Percentiles rank a stretch among this genome's conserved stretches.
Evolutionary conservation across 2,113 vertebrate genomes (phyloP).

Genomic region (Copsychus sechellarum): DNA sequence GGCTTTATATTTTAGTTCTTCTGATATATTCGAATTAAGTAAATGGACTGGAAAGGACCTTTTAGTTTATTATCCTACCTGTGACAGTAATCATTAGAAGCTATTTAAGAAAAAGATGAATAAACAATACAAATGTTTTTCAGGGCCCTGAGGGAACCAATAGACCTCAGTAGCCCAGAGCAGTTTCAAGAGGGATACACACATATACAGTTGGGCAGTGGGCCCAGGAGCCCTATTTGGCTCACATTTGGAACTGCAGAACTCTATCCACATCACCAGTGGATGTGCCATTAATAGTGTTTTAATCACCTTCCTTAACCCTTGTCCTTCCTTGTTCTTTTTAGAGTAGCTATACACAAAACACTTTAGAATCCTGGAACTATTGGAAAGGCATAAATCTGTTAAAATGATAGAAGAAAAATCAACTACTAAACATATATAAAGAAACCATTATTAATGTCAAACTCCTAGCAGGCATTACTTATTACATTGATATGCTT

Average conservation of each 20-base stretch:
- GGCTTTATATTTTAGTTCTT: neutral
- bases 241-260: neutral
- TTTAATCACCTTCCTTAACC: neutral
- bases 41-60: neutral
- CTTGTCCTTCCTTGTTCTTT: neutral
- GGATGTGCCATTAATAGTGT: neutral
- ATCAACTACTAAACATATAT: neutral
- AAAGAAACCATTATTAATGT: neutral
- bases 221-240: neutral
- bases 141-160: neutral
- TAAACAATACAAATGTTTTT: neutral
- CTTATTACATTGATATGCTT: neutral
- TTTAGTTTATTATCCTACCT: neutral
- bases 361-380: neutral
- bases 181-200: neutral
- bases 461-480: neutral
- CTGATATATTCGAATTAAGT: neutral
- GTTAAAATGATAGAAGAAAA: neutral
- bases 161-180: neutral
- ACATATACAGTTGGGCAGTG: neutral
- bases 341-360: neutral
- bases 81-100: neutral
- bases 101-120: neutral
- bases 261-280: rapidly evolving
- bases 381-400: neutral